Percentiles rank a stretch among this genome's conserved stretches.
Conservation (phyloP, 2,797 vertebrate genomes). For the Melanotaenia nigrans region DNA sequence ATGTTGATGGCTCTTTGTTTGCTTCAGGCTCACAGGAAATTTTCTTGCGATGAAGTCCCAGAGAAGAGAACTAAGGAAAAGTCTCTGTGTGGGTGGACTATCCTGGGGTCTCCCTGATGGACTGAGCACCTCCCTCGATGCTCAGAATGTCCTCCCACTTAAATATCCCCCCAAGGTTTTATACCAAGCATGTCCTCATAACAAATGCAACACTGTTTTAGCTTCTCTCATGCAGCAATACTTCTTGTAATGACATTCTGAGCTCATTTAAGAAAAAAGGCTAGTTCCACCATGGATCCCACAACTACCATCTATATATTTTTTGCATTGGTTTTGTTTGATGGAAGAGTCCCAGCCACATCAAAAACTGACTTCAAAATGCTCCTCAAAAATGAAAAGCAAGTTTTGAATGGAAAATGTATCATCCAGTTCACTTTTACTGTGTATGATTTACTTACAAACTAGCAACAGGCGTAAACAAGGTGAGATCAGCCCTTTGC, state of each 20-base stretch:
- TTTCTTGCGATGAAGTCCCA: slow-evolving; percentile 31
- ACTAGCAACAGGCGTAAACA: slow-evolving; percentile 46
- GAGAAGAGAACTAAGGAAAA: slow-evolving; percentile 38
- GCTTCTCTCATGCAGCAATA: not conserved
- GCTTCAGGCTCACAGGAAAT: slow-evolving; percentile 43
- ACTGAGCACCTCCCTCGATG: slow-evolving; percentile 10
- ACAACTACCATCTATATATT: slow-evolving; percentile 3
- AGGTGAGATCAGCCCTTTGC: slow-evolving; percentile 48
- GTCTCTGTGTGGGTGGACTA: slow-evolving; percentile 58
- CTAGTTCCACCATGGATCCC: slow-evolving; percentile 2
- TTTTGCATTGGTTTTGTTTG: slow-evolving; percentile 31
- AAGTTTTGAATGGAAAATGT: slow-evolving; percentile 29
- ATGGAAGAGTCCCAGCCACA: slow-evolving; percentile 22
- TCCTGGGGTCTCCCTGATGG: slow-evolving; percentile 27
- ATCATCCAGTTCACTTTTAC: slow-evolving; percentile 45
- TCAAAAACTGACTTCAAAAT: slow-evolving; percentile 33
- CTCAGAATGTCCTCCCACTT: slow-evolving; percentile 41
- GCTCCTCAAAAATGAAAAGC: slow-evolving; percentile 22
- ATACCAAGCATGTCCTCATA: slow-evolving; percentile 21
- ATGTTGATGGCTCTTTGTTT: slow-evolving; percentile 58
- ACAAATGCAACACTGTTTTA: slow-evolving; percentile 31
- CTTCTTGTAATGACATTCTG: not conserved
- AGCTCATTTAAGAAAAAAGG: slow-evolving; percentile 20
- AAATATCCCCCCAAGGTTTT: slow-evolving; percentile 18
- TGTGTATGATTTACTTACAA: slow-evolving; percentile 52